phyloP scores from a whole-genome alignment of 1,140 invertebrate genomes.

The Eriocheir sinensis region DNA sequence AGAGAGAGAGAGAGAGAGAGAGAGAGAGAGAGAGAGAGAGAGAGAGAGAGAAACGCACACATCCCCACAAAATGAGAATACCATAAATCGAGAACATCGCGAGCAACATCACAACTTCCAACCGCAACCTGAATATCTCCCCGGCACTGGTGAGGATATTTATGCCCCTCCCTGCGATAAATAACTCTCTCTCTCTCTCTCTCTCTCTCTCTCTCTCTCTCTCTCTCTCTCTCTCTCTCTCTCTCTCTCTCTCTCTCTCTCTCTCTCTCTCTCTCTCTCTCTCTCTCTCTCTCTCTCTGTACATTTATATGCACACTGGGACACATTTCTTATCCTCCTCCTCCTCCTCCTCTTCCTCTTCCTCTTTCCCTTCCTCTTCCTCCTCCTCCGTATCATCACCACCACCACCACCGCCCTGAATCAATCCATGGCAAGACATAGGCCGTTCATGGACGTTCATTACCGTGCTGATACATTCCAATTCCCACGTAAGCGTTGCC shows the following conservation, averaged over 20 bases:
- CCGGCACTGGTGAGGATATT: background rate
- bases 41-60: background rate
- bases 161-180: background rate
- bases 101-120: too few species aligned
- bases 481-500: too few species aligned
- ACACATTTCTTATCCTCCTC: background rate
- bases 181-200: background rate
- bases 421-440: too few species aligned
- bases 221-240: background rate
- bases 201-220: background rate
- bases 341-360: background rate
- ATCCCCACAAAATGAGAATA: background rate
- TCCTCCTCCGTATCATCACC: too few species aligned
- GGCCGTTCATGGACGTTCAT: too few species aligned
- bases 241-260: slow-evolving; percentile 23
- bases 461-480: too few species aligned
- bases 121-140: background rate
- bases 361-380: too few species aligned
- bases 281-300: slow-evolving; percentile 24
- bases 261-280: slow-evolving; percentile 21
- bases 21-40: background rate
- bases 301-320: too few species aligned
- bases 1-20: background rate
- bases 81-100: background rate
- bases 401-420: too few species aligned